Conservation (phyloP, 1,140 invertebrate genomes). For the Drosophila watanabei region DNA sequence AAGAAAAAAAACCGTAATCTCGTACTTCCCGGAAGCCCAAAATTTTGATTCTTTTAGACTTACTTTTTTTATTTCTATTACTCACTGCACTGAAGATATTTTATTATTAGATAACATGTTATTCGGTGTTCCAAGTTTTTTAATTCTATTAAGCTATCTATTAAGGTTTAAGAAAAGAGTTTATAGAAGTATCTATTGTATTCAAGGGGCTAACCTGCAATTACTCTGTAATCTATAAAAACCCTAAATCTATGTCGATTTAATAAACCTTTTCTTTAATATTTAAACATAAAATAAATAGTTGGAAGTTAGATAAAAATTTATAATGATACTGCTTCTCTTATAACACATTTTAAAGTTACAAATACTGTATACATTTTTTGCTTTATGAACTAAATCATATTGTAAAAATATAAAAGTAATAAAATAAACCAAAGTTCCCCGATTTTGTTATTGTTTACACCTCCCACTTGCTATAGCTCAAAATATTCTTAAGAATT, state of each 20-base stretch:
- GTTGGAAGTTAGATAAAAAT: too few relatives aligned
- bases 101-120: neutral
- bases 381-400: neutral
- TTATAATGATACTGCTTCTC: neutral
- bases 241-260: too few relatives aligned
- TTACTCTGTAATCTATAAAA: too few relatives aligned
- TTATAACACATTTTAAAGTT: neutral
- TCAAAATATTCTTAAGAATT: neutral
- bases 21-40: slow-evolving; percentile 15
- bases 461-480: neutral
- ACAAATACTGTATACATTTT: neutral
- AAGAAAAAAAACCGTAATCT: slow-evolving; percentile 5
- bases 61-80: neutral
- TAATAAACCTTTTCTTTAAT: too few relatives aligned
- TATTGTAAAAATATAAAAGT: neutral
- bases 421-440: too few relatives aligned
- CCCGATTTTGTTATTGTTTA: neutral
- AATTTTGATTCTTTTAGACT: neutral
- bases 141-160: neutral
- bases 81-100: neutral
- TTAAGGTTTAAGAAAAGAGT: neutral
- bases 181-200: neutral
- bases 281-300: too few relatives aligned
- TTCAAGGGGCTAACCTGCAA: neutral
- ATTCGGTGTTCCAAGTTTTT: neutral